Conservation (phyloP, 2,888 invertebrate genomes). For the Aleiodes alternator region DNA sequence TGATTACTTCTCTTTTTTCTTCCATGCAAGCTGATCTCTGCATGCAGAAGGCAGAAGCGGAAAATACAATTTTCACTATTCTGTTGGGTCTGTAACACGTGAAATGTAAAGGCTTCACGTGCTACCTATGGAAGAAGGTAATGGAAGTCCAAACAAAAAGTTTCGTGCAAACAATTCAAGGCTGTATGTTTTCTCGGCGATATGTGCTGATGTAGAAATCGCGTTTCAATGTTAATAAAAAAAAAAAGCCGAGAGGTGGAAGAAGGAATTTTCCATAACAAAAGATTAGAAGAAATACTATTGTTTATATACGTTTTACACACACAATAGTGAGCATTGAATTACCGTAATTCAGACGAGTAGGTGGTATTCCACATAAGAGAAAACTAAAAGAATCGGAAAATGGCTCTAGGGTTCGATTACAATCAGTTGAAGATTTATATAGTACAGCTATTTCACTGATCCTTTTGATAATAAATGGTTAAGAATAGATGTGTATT, state of each 20-base stretch:
- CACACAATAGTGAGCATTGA: not conserved
- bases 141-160: slow-evolving; percentile 39
- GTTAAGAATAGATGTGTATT: slow-evolving; percentile 3
- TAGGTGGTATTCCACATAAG: not conserved
- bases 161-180: slow-evolving; percentile 30
- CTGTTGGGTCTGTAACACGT: slow-evolving; percentile 28
- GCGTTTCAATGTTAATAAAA: slow-evolving; percentile 48
- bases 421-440: not conserved
- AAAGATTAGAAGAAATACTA: not conserved
- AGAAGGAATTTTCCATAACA: not conserved
- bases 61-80: slow-evolving; percentile 19
- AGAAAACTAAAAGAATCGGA: slow-evolving; percentile 20
- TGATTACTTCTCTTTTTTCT: slow-evolving; percentile 23
- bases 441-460: not conserved
- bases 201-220: slow-evolving; percentile 53
- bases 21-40: not conserved
- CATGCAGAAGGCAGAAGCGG: slow-evolving; percentile 16
- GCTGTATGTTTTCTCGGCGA: slow-evolving; percentile 27
- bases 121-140: slow-evolving; percentile 27
- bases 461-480: slow-evolving; percentile 9
- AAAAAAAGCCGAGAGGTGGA: slow-evolving; percentile 7
- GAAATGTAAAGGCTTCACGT: slow-evolving; percentile 23
- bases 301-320: slow-evolving; percentile 1
- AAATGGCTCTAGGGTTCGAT: not conserved
- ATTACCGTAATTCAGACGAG: no score